Conservation (phyloP, 2,113 vertebrate species). For the Promerops cafer region DNA sequence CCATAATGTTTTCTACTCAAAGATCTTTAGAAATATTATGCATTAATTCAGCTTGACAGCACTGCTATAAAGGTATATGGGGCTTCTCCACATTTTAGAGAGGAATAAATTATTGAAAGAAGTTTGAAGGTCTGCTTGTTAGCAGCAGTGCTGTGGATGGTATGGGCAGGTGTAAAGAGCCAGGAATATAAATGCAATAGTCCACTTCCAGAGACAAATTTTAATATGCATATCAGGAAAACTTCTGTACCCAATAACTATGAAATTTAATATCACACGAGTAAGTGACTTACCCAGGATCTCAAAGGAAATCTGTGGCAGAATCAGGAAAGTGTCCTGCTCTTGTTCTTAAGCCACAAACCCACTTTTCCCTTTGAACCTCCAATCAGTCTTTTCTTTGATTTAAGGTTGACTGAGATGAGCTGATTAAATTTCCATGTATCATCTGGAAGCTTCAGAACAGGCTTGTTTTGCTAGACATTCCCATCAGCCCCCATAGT, state of each 20-base stretch:
- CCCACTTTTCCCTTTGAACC: conserved; percentile 48
- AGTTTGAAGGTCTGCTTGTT: not conserved
- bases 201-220: not conserved
- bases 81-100: not conserved
- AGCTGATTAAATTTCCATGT: conserved; percentile 56
- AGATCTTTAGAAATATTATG: not conserved
- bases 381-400: conserved; percentile 58
- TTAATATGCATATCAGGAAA: not conserved
- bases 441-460: conserved; percentile 54
- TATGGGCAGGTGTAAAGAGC: not conserved
- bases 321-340: not conserved
- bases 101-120: not conserved
- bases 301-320: conserved; percentile 58
- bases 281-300: conserved; percentile 4
- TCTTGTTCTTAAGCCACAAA: conserved; percentile 49
- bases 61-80: not conserved
- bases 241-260: not conserved
- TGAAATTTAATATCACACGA: conserved; percentile 48
- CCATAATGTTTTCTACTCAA: not conserved
- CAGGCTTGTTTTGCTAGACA: conserved; percentile 63
- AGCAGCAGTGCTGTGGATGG: not conserved
- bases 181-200: not conserved
- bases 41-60: not conserved
- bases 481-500: conserved; percentile 64
- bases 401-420: conserved; percentile 55